These are phyloP conservation scores for Craterocephalus amniculus DNA, from an alignment of 2,797 vertebrate species.

Conservation along the genomic window DNA sequence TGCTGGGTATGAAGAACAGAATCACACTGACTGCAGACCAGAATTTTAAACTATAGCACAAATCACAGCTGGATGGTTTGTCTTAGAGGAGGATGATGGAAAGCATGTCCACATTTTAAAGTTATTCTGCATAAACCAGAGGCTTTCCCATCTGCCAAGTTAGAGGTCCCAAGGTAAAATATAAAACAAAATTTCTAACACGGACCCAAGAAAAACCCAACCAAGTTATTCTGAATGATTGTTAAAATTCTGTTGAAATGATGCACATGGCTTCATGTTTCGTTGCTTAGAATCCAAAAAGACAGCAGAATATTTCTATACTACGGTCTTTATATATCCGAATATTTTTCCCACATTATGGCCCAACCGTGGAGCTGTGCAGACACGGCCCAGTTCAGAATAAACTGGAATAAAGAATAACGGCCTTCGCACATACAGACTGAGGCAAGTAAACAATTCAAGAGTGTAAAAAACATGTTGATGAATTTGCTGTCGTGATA, in stretches of 20 bases:
- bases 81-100: background rate
- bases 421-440: background rate
- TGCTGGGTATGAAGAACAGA: constrained; percentile 22
- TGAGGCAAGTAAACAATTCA: too few species aligned
- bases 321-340: background rate
- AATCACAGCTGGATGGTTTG: constrained; percentile 26
- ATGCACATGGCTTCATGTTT: background rate
- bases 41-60: constrained; percentile 65
- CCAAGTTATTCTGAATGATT: background rate
- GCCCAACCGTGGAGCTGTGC: background rate
- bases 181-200: background rate
- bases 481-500: too few species aligned
- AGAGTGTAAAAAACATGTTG: too few species aligned
- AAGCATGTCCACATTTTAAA: background rate
- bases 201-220: background rate
- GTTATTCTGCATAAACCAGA: background rate
- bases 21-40: constrained; percentile 57
- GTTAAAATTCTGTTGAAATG: background rate
- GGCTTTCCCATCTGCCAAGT: background rate
- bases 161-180: background rate
- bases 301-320: background rate
- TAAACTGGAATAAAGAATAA: background rate
- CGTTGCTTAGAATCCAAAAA: background rate
- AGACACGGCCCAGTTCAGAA: too few species aligned
- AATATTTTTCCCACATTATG: background rate